Evolutionary conservation across 1,140 invertebrate species (phyloP), one percentile per base, ranked within the genome.

Genomic region (Zaprionus gabonicus): DNA sequence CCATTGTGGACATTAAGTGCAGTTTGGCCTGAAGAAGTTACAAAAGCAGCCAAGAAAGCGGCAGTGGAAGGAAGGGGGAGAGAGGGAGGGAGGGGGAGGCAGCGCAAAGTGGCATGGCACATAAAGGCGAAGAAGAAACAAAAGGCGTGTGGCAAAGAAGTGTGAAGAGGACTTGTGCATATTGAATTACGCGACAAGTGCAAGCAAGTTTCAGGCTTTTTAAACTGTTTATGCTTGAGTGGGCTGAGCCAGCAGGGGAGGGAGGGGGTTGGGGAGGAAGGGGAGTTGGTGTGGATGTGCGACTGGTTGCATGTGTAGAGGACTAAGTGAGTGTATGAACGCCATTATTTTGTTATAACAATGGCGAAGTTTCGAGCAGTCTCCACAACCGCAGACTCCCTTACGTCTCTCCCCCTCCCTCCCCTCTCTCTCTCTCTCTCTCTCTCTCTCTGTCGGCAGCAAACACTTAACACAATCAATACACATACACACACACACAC

Each of bases 151-250:
- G 20, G n/a, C 51, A 63, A 60, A 78, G 58, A 57, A 73, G 58
- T 65, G 77, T 58, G 73, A 67, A 78, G 62, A 74, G 70, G 31
- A 76, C 73, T 87, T 78, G 74, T 84, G 84, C 84, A 88, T 88
- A 88, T 88, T 88, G 84, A 88, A 88, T 88, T 88, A 88, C 82
- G 84, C 81, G 81, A 84, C 84, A 90, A 88, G 84, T 88, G 85
- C 85, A 71, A 69, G 78, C 81, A 74, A 88, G 84, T 88, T 87
- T 88, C 81, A 88, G 84, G 84, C 84, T 79, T 90, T 87, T 84
- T 84, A 88, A 88, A 88, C 81, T 84, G 84, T 88, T 88, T 73
- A 71, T 80, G 68, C 60, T 76, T 60, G 38, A 67, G 49, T 64
- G 64, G 46, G 38, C 44, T 20, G n/a, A 13, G 44, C 20, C 12